Evolutionary conservation across 2,888 invertebrate genomes (phyloP).

Genomic region (Arge pagana): DNA sequence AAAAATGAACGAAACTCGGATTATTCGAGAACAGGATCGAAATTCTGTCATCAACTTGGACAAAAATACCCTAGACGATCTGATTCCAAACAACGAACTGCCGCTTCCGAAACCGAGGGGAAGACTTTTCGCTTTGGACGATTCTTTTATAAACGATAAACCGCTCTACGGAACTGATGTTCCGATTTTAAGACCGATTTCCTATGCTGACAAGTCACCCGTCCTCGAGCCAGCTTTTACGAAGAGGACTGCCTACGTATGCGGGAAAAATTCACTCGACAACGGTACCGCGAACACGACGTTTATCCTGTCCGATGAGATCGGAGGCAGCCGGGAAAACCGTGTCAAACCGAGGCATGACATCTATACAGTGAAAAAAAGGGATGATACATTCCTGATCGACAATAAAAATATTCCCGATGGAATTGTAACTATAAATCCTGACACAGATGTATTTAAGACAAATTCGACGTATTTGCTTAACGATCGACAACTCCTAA

Average conservation of each 20-base stretch:
- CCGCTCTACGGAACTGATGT: not conserved
- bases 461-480: too few species aligned
- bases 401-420: too few species aligned
- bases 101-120: slow-evolving; percentile 13
- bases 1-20: not conserved
- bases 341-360: slow-evolving; percentile 3
- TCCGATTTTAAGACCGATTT: not conserved
- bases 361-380: not conserved
- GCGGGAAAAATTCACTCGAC: not conserved
- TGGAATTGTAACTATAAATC: too few species aligned
- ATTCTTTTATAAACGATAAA: slow-evolving; percentile 19
- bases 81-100: slow-evolving; percentile 6
- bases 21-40: not conserved
- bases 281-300: slow-evolving; percentile 3
- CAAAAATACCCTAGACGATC: not conserved
- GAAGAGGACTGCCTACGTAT: not conserved
- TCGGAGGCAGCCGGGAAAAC: not conserved
- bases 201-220: slow-evolving; percentile 4
- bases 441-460: too few species aligned
- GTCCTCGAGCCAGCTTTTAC: slow-evolving; percentile 7
- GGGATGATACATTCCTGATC: slow-evolving; percentile 12
- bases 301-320: slow-evolving; percentile 7
- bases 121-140: slow-evolving; percentile 15
- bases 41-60: slow-evolving; percentile 2
- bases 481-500: not conserved